Percentiles rank a stretch among this genome's conserved stretches.
Conservation (phyloP, 2,797 vertebrate genomes). For the Diglossa cyanea region DNA sequence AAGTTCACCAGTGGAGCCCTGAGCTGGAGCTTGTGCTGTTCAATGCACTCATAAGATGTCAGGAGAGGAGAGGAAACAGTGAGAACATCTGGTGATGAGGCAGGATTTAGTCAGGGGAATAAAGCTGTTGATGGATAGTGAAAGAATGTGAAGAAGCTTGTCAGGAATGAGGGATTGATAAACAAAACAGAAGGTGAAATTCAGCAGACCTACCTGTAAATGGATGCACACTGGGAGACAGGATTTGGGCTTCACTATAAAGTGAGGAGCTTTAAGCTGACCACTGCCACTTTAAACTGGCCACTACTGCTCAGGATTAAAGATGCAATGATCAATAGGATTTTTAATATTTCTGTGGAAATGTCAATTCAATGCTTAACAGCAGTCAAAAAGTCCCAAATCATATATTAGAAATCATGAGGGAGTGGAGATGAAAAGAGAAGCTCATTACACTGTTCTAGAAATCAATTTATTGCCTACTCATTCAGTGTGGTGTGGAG, state of each 20-base stretch:
- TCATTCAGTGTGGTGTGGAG: rapidly evolving
- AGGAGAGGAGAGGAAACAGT: neutral
- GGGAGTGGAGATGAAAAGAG: neutral
- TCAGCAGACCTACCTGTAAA: neutral
- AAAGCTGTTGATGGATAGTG: neutral
- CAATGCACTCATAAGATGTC: neutral
- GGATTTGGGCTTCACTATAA: neutral
- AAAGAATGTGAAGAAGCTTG: neutral
- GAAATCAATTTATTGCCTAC: neutral
- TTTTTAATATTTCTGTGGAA: neutral
- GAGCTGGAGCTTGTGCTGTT: neutral
- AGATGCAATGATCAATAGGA: neutral
- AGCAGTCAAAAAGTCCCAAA: neutral
- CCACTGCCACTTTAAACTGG: neutral
- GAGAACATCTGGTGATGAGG: neutral
- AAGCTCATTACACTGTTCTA: neutral
- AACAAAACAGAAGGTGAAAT: neutral
- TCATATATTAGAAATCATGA: neutral
- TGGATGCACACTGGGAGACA: neutral
- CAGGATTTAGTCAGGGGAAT: neutral
- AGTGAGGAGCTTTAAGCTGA: neutral
- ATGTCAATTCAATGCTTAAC: neutral
- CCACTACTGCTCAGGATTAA: neutral
- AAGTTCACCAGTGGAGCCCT: neutral
- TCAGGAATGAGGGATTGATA: neutral